Evolutionary conservation across 1,140 invertebrate species (phyloP).

Genomic region (Penaeus vannamei): DNA sequence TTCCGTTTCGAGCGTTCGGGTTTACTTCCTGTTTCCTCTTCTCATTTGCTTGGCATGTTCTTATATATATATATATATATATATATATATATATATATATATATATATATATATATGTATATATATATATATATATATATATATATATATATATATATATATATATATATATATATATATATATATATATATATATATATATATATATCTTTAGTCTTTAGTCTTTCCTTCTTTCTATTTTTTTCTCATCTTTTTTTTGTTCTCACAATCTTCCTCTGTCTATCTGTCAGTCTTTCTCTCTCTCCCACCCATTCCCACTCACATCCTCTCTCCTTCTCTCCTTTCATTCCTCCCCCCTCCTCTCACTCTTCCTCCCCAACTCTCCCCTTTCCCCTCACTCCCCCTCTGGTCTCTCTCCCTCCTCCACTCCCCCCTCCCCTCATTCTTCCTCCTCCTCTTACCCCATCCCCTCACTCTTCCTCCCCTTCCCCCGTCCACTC

Average conservation of each 20-base stretch:
- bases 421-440: no score
- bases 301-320: background rate
- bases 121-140: background rate
- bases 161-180: background rate
- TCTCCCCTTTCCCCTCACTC: background rate
- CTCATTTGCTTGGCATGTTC: background rate
- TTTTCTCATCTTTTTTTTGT: no score
- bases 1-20: no score
- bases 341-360: no score
- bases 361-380: no score
- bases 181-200: background rate
- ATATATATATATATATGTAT: background rate
- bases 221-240: no score
- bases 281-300: no score
- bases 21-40: no score
- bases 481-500: no score
- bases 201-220: background rate
- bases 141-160: background rate
- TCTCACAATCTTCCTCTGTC: no score
- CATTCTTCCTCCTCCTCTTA: background rate
- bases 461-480: background rate
- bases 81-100: background rate
- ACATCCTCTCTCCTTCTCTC: no score
- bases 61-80: conserved; percentile 6
- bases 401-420: background rate